A percentile compares a stretch with the other conserved stretches of the same genome.
Conservation (phyloP, 2,797 vertebrate genomes). For the Sebastes variabilis region DNA sequence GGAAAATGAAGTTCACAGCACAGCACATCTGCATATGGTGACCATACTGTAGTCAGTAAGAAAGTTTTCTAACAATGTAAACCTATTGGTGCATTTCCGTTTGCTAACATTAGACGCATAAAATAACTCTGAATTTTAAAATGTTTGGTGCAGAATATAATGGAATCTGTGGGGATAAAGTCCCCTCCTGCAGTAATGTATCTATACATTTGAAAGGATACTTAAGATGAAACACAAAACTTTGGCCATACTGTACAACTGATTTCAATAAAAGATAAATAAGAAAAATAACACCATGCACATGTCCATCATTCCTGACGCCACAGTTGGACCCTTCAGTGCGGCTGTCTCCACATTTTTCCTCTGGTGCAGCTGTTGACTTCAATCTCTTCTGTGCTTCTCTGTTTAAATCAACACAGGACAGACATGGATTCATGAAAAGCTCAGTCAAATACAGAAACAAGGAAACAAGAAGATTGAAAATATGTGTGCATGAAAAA, state of each 20-base stretch:
- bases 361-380: conserved; percentile 54
- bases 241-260: background rate
- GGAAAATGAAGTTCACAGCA: background rate
- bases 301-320: background rate
- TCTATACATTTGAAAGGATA: background rate
- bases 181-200: background rate
- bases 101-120: background rate
- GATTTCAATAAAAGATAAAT: conserved; percentile 52
- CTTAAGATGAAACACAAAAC: background rate
- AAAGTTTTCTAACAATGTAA: conserved; percentile 14
- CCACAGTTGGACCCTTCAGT: conserved; percentile 19
- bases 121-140: background rate
- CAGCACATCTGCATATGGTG: background rate
- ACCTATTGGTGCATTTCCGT: conserved; percentile 1
- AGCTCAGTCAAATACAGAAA: background rate
- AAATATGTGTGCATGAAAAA: background rate
- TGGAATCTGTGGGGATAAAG: background rate
- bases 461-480: background rate
- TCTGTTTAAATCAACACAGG: conserved; percentile 26
- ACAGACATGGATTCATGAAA: conserved; percentile 5
- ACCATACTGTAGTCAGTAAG: background rate
- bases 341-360: conserved; percentile 34
- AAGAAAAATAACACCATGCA: conserved; percentile 20
- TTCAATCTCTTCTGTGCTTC: conserved; percentile 27
- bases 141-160: background rate